Conservation (phyloP, 2,113 vertebrate species). For the Oryzias curvinotus region DNA sequence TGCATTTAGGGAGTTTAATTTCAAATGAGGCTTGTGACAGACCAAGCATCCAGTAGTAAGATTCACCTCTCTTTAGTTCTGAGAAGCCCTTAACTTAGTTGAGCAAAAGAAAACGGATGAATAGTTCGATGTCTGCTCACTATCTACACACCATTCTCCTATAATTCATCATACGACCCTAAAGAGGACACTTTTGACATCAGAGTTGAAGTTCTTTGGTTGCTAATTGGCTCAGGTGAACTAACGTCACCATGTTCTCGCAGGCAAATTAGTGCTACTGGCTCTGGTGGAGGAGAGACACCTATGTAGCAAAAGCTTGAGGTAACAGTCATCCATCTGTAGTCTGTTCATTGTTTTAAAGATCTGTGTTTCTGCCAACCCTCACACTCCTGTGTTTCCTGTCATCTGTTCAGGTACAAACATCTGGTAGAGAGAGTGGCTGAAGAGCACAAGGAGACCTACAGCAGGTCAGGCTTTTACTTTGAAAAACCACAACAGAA, state of each 20-base stretch:
- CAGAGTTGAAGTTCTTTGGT: neutral
- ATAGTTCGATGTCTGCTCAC: neutral
- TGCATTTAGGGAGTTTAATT: too few species aligned
- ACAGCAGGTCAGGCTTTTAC: conserved; percentile 79
- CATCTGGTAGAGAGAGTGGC: conserved; percentile 85
- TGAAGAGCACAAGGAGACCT: conserved; percentile 82
- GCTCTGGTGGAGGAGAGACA: conserved; percentile 87
- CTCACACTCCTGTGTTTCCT: conserved; percentile 10
- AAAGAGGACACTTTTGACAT: neutral
- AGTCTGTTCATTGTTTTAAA: neutral
- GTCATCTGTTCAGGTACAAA: conserved; percentile 78
- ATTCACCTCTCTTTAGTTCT: too few species aligned
- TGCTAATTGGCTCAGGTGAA: conserved; percentile 8
- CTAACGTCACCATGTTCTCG: conserved; percentile 5
- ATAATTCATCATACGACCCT: neutral
- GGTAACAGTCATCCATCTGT: conserved; percentile 66
- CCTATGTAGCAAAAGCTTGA: conserved; percentile 78
- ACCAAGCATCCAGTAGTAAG: too few species aligned
- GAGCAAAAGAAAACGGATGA: too few species aligned
- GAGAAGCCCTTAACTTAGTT: too few species aligned
- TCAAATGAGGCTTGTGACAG: too few species aligned
- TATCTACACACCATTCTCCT: neutral
- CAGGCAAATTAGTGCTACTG: conserved; percentile 89
- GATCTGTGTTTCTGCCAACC: neutral
- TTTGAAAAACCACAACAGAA: neutral